Base-by-base conservation (phyloP, 1,140 invertebrate genomes). In the Drosophila cardini region DNA sequence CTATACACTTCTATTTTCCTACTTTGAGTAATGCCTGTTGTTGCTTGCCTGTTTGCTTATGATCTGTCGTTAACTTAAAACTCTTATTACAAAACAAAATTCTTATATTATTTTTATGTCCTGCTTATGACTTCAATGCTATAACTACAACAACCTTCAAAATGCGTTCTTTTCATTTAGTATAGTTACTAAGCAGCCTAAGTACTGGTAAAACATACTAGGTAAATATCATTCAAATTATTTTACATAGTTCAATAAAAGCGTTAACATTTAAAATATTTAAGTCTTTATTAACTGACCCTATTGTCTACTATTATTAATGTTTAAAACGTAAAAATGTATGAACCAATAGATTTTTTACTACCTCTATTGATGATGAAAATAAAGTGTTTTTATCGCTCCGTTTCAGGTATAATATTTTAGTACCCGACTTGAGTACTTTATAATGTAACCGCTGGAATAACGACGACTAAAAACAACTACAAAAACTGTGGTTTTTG, bases 11-110 rank as follows among this genome's bases (percentile, higher is more conserved):
- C 40, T 42, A 34, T 34, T 30, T 82, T 34, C 26, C 21, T 52
- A 52, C 7, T 90, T 85, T 83, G 82, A 81, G 82, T 74, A 74
- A 82, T 86, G 87, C 80, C 81, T 89, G 82, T 84, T 86, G 83
- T 89, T 89, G 89, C 89, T 83, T 91, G 89, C 81, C 89, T 91
- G 89, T 91, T 89, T 90, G 89, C 79, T 86, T 87, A 46, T 43
- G 48, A 72, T 82, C 87, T 89, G 89, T 90, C 71, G 69, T 78
- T 67, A 62, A 21, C 64, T 16, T 48, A 16, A 8, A 53, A 53
- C 26, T 10, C 10, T 48, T 38, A 48, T 53, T 48, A 86, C 60
- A 62, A 63, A 75, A 72, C 48, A 56, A 36, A 50, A 72, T 72
- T 69, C 32, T 69, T 67, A 72, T 50, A 50, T 40, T 58, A 74